A percentile compares a stretch with the other conserved stretches of the same genome.
phyloP scores from a whole-genome alignment of 2,113 vertebrate species.

The Chauna torquata region DNA sequence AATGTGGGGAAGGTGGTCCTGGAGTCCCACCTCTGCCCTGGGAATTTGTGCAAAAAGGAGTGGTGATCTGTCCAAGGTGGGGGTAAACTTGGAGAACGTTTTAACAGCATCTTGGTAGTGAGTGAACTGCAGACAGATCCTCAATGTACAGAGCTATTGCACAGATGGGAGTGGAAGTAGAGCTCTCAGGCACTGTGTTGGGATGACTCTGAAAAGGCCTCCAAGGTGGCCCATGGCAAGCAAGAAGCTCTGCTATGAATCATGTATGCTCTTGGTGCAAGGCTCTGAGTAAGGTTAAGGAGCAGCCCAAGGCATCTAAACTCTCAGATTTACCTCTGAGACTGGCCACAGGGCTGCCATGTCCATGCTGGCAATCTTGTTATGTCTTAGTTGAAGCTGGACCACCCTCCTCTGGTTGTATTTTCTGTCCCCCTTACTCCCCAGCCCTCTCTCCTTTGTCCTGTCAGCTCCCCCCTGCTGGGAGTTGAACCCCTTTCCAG shows the following conservation, averaged over 20 bases:
- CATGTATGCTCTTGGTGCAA: neutral
- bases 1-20: neutral
- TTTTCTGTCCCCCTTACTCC: neutral
- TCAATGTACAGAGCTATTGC: neutral
- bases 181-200: neutral
- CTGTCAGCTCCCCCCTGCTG: conserved; percentile 15
- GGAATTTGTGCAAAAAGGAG: neutral
- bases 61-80: neutral
- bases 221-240: neutral
- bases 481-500: conserved; percentile 59
- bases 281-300: neutral
- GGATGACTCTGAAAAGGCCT: neutral
- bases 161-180: neutral
- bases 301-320: neutral
- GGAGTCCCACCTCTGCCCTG: neutral
- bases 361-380: neutral
- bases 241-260: neutral
- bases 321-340: neutral
- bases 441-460: conserved; percentile 46
- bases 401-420: conserved; percentile 16
- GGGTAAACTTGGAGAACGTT: neutral
- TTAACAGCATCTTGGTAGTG: neutral
- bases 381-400: neutral
- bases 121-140: neutral
- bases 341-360: rapidly evolving